These are phyloP conservation scores for Lasius fuliginosus DNA, from an alignment of 2,888 invertebrate genomes.

Conservation along the genomic window DNA sequence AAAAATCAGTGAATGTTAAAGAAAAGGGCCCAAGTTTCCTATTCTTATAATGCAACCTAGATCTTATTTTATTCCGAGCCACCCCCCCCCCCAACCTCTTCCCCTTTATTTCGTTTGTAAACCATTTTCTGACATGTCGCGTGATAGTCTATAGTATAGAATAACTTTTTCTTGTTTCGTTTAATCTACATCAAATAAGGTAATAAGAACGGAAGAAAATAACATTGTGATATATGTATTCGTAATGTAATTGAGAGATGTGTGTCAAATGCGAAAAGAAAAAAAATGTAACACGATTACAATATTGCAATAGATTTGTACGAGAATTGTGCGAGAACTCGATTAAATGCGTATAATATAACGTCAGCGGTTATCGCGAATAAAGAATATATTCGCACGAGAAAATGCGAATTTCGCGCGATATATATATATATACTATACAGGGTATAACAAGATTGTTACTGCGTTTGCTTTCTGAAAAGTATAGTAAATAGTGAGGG, in stretches of 20 bases:
- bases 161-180: conserved; percentile 36
- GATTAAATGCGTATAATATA: background rate
- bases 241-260: conserved; percentile 33
- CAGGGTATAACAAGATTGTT: conserved; percentile 36
- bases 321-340: conserved; percentile 22
- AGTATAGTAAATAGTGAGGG: conserved; percentile 4
- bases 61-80: conserved; percentile 49
- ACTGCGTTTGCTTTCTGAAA: conserved; percentile 22
- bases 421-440: conserved; percentile 19
- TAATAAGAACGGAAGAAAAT: conserved; percentile 44
- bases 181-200: conserved; percentile 39
- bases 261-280: conserved; percentile 30
- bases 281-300: background rate
- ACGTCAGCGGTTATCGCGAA: conserved; percentile 2
- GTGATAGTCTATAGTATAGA: conserved; percentile 27
- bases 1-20: conserved; percentile 85
- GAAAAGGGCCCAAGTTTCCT: conserved; percentile 68
- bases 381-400: conserved; percentile 8
- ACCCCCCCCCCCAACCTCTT: background rate
- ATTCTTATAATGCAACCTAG: conserved; percentile 46
- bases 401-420: conserved; percentile 17
- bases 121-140: conserved; percentile 23
- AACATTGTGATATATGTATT: conserved; percentile 53
- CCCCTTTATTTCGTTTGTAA: conserved; percentile 39
- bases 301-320: conserved; percentile 14